These are phyloP conservation scores for Paramacrobiotus metropolitanus DNA, from an alignment of 1,140 invertebrate genomes.

Conservation along the genomic window DNA sequence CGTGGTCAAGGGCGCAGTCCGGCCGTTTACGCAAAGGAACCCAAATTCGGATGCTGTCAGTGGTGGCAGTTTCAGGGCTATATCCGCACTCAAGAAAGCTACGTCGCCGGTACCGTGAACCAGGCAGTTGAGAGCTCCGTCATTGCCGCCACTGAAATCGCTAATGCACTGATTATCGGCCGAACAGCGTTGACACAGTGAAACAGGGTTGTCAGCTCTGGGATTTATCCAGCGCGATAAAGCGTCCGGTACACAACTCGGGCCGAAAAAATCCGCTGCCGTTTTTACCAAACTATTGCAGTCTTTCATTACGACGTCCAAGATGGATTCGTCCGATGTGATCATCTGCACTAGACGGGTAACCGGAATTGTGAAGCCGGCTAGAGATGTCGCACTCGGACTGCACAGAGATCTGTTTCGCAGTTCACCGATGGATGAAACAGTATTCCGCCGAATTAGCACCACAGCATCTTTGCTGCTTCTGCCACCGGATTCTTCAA, in stretches of 20 bases:
- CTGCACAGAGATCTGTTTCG: not conserved
- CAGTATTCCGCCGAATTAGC: not conserved
- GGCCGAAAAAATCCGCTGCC: conserved; percentile 61
- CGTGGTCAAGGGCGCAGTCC: not conserved
- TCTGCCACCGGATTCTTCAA: not conserved
- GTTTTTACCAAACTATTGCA: conserved; percentile 93
- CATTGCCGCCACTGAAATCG: conserved; percentile 68
- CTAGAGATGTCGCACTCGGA: not conserved
- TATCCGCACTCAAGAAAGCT: not conserved
- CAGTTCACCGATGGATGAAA: not conserved
- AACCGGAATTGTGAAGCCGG: not conserved
- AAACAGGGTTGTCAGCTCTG: conserved; percentile 46
- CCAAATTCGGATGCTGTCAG: not conserved
- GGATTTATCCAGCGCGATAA: conserved; percentile 78
- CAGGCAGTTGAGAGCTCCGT: conserved; percentile 24
- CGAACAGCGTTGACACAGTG: conserved; percentile 60
- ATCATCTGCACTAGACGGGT: not conserved
- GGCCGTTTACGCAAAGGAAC: not conserved
- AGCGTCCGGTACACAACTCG: conserved; percentile 76
- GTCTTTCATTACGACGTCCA: conserved; percentile 13
- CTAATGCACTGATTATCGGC: no score
- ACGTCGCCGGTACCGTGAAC: not conserved
- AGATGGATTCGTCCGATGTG: not conserved
- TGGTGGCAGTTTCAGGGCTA: not conserved
- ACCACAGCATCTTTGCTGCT: not conserved